These are phyloP conservation scores for Argynnis bischoffii DNA, from an alignment of 2,888 invertebrate species.

Conservation along the genomic window DNA sequence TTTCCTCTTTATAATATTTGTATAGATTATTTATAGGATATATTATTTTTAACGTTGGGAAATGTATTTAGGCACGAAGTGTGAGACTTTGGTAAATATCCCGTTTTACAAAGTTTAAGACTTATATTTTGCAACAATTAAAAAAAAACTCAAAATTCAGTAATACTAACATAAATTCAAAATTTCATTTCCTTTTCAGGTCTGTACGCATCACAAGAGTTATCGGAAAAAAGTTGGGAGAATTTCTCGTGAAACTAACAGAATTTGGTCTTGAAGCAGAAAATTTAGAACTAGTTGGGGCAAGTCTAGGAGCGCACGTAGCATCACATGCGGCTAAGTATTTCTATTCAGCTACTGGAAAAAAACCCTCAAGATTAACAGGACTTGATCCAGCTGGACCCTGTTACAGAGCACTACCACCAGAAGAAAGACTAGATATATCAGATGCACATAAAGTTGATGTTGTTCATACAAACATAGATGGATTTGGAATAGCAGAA, in stretches of 20 bases:
- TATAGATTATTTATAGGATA: no score
- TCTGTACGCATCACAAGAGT: conserved; percentile 62
- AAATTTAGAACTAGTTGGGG: conserved; percentile 65
- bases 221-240: conserved; percentile 65
- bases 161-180: no score
- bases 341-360: conserved; percentile 61
- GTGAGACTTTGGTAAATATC: no score
- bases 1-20: no score
- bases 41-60: no score
- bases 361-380: conserved; percentile 62
- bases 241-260: conserved; percentile 60
- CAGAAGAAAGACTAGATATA: conserved; percentile 51
- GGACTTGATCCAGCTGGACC: conserved; percentile 75
- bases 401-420: conserved; percentile 60
- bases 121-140: no score
- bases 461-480: conserved; percentile 71
- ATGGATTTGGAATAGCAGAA: conserved; percentile 74
- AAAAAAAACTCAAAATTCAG: no score
- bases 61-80: no score
- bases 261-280: conserved; percentile 58
- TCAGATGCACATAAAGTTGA: conserved; percentile 63
- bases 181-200: conserved; percentile 49
- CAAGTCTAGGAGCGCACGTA: conserved; percentile 69
- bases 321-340: conserved; percentile 61
- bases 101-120: no score